phyloP scores from a whole-genome alignment of 2,797 vertebrate genomes.

The Sebastes flavidus region DNA sequence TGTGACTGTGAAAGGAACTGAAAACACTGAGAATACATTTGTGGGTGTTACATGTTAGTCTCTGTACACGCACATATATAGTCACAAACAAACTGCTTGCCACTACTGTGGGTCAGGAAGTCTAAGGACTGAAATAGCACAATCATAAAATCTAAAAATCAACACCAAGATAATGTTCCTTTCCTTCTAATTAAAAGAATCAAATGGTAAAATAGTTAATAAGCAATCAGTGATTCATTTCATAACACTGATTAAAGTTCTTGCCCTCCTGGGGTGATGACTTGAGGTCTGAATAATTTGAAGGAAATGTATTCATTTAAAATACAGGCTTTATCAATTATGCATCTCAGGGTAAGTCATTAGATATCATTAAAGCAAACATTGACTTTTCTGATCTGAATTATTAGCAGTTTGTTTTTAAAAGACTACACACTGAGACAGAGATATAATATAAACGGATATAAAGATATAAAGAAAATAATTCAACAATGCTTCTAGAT shows the following conservation, averaged over 20 bases:
- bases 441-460: background rate
- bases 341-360: background rate
- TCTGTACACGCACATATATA: background rate
- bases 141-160: background rate
- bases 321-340: background rate
- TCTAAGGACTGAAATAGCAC: background rate
- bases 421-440: background rate
- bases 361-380: conserved; percentile 11
- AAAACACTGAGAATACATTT: background rate
- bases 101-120: background rate
- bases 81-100: background rate
- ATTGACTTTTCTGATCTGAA: background rate
- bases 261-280: background rate
- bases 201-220: background rate
- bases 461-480: background rate
- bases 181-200: background rate
- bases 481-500: background rate
- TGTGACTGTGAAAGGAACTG: background rate
- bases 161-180: background rate
- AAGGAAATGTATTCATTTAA: background rate
- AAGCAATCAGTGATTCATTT: conserved; percentile 1
- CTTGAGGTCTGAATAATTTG: conserved; percentile 5
- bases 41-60: background rate
- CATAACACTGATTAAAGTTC: background rate
- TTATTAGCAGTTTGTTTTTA: background rate